Conservation (phyloP, 2,888 invertebrate genomes). For the Trissoscelio sp. region DNA sequence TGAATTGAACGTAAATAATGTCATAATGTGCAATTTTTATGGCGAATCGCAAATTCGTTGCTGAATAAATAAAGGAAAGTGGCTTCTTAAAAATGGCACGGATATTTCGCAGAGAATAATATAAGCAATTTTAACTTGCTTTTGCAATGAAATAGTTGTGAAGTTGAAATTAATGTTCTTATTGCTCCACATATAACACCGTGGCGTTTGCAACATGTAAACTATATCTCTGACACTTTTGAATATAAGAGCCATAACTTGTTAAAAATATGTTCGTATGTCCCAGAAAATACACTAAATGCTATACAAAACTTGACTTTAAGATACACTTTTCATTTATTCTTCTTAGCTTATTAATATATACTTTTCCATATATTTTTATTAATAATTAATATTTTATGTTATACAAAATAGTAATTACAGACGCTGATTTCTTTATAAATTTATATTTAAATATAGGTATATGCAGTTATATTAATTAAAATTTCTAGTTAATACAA, state of each 20-base stretch:
- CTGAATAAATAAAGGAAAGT: slow-evolving; percentile 8
- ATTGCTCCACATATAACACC: slow-evolving; percentile 14
- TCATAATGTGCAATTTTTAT: background rate
- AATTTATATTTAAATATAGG: too few species aligned
- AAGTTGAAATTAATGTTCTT: slow-evolving; percentile 26
- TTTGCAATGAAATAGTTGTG: slow-evolving; percentile 20
- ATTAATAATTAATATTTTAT: too few species aligned
- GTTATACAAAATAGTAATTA: too few species aligned
- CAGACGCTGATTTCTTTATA: too few species aligned
- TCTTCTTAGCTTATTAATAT: too few species aligned
- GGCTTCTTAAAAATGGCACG: background rate
- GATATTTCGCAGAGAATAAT: background rate
- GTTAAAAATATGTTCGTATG: slow-evolving; percentile 22
- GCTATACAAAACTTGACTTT: too few species aligned
- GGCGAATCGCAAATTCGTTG: background rate
- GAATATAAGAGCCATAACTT: slow-evolving; percentile 24
- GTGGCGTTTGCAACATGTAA: slow-evolving; percentile 14
- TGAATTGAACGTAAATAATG: background rate
- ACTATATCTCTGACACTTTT: slow-evolving; percentile 6
- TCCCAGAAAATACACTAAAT: slow-evolving; percentile 4
- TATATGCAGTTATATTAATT: too few species aligned
- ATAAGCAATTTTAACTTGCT: slow-evolving; percentile 14
- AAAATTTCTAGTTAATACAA: too few species aligned
- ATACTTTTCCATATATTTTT: too few species aligned
- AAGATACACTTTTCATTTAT: too few species aligned